Conservation (phyloP, 2,113 vertebrate species). For the Perccottus glenii region DNA sequence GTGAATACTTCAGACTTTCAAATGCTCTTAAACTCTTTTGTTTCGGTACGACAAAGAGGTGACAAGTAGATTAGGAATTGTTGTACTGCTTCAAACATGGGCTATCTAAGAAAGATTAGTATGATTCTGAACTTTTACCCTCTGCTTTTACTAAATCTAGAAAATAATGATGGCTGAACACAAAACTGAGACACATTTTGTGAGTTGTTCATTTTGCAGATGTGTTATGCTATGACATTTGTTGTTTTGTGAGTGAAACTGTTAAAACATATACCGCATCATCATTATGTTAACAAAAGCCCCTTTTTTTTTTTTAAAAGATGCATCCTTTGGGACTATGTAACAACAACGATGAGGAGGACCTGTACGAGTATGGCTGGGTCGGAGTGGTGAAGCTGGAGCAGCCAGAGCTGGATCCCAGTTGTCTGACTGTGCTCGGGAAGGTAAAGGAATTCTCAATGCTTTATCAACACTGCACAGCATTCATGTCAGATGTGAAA, state of each 20-base stretch:
- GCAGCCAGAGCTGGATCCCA: conserved; percentile 94
- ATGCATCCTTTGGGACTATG: conserved; percentile 98
- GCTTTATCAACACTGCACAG: background rate
- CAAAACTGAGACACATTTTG: too few species aligned
- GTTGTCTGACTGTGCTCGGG: conserved; percentile 95
- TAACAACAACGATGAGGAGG: conserved; percentile 97
- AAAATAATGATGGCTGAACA: too few species aligned
- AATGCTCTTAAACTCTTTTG: conserved; percentile 38
- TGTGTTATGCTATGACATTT: background rate
- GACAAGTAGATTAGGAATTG: conserved; percentile 42
- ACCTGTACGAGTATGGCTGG: conserved; percentile 97
- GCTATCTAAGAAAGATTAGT: conserved; percentile 7
- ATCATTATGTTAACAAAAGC: background rate
- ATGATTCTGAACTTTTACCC: conserved; percentile 8
- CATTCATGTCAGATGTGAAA: background rate
- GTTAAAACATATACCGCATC: background rate
- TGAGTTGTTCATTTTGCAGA: too few species aligned
- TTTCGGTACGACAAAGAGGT: conserved; percentile 31
- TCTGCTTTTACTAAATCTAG: conserved; percentile 10
- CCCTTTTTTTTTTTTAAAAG: conserved; percentile 67
- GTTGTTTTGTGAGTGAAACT: background rate
- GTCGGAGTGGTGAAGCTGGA: conserved; percentile 99
- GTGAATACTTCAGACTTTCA: conserved; percentile 18
- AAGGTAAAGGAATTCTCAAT: conserved; percentile 84
- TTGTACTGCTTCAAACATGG: conserved; percentile 8